These are phyloP conservation scores for Aporophyla nigra DNA, from an alignment of 2,888 invertebrate genomes.

Conservation along the genomic window DNA sequence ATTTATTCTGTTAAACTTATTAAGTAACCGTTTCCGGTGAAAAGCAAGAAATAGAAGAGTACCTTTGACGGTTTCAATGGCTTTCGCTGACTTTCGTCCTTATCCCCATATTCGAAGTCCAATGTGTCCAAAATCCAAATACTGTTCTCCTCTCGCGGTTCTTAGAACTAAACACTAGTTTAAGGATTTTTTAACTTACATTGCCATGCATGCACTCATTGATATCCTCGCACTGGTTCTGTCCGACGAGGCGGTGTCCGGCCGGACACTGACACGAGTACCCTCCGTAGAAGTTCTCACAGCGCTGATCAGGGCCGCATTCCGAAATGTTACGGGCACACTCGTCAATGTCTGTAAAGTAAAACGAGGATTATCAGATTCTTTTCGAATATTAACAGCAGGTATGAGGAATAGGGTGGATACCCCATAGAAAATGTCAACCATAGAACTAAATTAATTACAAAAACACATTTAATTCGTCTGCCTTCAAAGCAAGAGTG, in stretches of 20 bases:
- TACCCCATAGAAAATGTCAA: background rate
- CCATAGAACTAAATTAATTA: background rate
- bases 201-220: constrained; percentile 94
- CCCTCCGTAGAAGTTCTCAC: constrained; percentile 96
- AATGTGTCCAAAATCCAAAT: too few relatives aligned
- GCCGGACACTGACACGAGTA: constrained; percentile 95
- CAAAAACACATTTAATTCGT: too few relatives aligned
- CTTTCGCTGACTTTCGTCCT: too few relatives aligned
- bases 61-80: too few relatives aligned
- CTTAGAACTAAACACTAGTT: too few relatives aligned
- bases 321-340: constrained; percentile 94
- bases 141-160: too few relatives aligned
- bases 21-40: too few relatives aligned
- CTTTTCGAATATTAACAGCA: background rate
- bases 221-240: constrained; percentile 94
- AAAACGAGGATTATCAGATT: background rate
- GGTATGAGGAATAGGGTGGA: too few relatives aligned
- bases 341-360: constrained; percentile 95
- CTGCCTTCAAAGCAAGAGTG: too few relatives aligned
- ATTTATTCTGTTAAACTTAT: too few relatives aligned
- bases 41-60: too few relatives aligned
- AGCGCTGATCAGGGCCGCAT: constrained; percentile 95
- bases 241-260: constrained; percentile 92
- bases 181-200: constrained; percentile 50
- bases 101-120: too few relatives aligned